phyloP scores from a whole-genome alignment of 2,888 invertebrate species.

The Noctua pronuba region DNA sequence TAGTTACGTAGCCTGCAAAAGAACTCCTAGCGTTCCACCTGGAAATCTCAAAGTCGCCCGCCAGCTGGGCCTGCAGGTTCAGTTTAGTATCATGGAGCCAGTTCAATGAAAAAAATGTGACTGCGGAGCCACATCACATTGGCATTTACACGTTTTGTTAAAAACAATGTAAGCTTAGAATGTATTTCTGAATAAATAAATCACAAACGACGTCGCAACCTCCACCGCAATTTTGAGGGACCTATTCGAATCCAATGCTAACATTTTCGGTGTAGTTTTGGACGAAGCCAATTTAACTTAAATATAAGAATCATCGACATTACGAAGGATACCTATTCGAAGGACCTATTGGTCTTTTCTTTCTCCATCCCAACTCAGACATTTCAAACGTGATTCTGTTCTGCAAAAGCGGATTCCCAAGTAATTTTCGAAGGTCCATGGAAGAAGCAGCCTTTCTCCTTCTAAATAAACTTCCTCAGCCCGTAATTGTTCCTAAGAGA shows the following conservation, averaged over 20 bases:
- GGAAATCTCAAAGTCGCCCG: neutral
- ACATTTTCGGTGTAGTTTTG: neutral
- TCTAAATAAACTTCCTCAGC: conserved; percentile 12
- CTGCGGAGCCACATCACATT: neutral
- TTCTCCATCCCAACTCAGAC: neutral
- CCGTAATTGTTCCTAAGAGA: conserved; percentile 20
- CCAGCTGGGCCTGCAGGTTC: neutral
- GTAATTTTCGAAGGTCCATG: neutral
- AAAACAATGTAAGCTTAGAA: too few relatives aligned
- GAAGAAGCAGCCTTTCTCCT: neutral
- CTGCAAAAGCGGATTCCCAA: neutral
- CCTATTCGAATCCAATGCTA: neutral
- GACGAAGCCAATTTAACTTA: neutral
- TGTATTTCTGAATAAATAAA: too few relatives aligned
- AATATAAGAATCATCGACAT: neutral
- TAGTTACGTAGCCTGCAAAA: neutral
- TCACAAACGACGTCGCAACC: neutral
- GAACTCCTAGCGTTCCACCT: neutral
- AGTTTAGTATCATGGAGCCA: neutral
- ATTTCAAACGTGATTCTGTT: neutral
- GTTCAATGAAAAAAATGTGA: neutral
- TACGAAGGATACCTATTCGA: neutral
- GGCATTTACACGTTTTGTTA: too few relatives aligned
- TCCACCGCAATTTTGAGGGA: neutral
- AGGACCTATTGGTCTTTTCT: neutral